Base-by-base conservation (phyloP, 1,140 invertebrate genomes). In the Holotrichia oblita region DNA sequence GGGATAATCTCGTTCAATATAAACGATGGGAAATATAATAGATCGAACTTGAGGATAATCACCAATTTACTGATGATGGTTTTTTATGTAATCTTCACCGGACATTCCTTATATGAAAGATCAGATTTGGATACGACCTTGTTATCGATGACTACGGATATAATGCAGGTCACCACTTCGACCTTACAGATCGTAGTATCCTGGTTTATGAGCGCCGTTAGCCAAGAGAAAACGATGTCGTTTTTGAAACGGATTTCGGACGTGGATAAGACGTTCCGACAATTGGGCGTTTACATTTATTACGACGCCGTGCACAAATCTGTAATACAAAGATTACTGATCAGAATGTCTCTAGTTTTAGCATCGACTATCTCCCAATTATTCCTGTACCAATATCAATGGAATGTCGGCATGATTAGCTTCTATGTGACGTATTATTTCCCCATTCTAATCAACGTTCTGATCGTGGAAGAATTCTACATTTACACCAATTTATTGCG, bases 261-360 rank as follows among this genome's bases (percentile, higher is more conserved):
- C 9, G 9, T 80, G 4, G 72, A 61, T 27, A 72, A 69, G 24
- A 48, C 48, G 34, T 76, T 80, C 27, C 34, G 22, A 27, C n/a
- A 40, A 24, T 55, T 80, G 40, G 79, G 79, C 0, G 61, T 80
- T 34, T 80, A 77, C 69, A 76, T 77, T 44, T 80, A 78, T 64
- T 78, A 80, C 73, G 20, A 40, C 6, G 78, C 42, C 17, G 20
- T 59, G 1, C 20, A 76, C 20, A 76, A 27, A n/a, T 40, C 40
- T 8, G 27, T 76, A 12, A 27, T 34, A 9, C 14, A 20, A 17
- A 44, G 75, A 76, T 76, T 76, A n/a, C 24, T 55, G 1, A 6
- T 76, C 2, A 41, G 41, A 42, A 40, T 48, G 17, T 10, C 17
- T 17, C 20, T 76, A 7, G 44, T 10, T 55, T 14, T 42, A 8